phyloP scores from a whole-genome alignment of 2,113 vertebrate genomes.

The Paramormyrops kingsleyae region DNA sequence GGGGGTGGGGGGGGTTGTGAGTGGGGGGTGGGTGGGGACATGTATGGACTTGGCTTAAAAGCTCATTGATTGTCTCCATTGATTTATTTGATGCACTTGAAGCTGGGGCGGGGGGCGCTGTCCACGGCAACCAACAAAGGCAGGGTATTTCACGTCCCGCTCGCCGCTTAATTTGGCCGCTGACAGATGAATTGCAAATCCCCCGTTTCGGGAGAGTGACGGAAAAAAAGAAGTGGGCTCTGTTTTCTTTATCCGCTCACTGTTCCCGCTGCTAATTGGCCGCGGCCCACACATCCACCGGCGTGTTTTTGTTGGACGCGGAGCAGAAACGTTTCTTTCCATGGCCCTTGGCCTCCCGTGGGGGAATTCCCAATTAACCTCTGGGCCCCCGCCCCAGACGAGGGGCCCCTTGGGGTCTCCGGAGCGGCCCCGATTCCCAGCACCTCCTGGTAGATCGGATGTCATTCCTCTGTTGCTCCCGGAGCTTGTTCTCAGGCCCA shows the following conservation, averaged over 20 bases:
- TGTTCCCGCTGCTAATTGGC: slow-evolving; percentile 42
- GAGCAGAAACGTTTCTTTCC: slow-evolving; percentile 37
- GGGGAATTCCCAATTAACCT: slow-evolving; percentile 58
- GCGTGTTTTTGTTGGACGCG: slow-evolving; percentile 55
- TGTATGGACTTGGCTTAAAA: not conserved
- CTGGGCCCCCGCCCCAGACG: slow-evolving; percentile 20
- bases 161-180: slow-evolving; percentile 31
- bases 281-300: slow-evolving; percentile 39
- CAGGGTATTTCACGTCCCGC: not conserved
- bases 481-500: slow-evolving; percentile 43
- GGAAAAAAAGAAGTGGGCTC: not conserved
- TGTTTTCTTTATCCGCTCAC: slow-evolving; percentile 28
- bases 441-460: slow-evolving; percentile 14
- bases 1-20: too few relatives aligned
- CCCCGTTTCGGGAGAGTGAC: not conserved
- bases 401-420: slow-evolving; percentile 39
- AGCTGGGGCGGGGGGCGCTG: not conserved
- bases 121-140: not conserved
- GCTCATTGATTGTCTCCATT: not conserved
- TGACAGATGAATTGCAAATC: slow-evolving; percentile 35
- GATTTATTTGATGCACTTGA: slow-evolving; percentile 1
- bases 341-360: slow-evolving; percentile 34
- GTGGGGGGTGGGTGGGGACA: not conserved
- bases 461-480: not conserved
- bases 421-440: slow-evolving; percentile 19